Conservation (phyloP, 2,113 vertebrate genomes). For the Zapornia atra region DNA sequence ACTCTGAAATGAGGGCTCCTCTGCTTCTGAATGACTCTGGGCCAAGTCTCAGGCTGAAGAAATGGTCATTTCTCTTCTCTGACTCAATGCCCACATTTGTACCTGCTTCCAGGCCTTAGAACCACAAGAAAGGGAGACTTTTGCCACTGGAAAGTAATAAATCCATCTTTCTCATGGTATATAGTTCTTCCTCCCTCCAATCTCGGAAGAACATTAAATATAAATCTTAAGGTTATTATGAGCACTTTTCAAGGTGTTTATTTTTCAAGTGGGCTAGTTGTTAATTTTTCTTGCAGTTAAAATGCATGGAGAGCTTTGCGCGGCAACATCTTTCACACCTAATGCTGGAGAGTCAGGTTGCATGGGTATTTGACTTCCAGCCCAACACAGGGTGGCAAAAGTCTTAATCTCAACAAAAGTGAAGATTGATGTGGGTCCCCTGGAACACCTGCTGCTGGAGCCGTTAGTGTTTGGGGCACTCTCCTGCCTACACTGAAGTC, state of each 20-base stretch:
- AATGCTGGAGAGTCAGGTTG: slow-evolving; percentile 11
- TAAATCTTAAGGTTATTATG: neutral
- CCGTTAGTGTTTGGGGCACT: neutral
- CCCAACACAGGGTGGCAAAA: slow-evolving; percentile 42
- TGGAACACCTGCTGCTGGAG: slow-evolving; percentile 38
- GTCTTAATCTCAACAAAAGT: slow-evolving; percentile 22
- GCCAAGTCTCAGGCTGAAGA: neutral
- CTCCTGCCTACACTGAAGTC: neutral
- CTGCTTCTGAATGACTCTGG: neutral
- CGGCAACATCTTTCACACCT: slow-evolving; percentile 37
- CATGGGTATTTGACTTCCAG: neutral
- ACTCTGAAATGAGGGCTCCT: neutral
- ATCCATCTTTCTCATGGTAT: neutral
- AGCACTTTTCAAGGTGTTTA: neutral
- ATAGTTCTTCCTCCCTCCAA: neutral
- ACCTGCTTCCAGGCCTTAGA: neutral
- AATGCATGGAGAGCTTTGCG: neutral
- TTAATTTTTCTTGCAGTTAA: neutral
- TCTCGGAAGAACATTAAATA: neutral
- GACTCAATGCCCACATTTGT: neutral
- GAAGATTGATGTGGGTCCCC: slow-evolving; percentile 54
- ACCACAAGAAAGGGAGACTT: neutral
- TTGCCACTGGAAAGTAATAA: neutral
- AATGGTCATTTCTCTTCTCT: neutral
- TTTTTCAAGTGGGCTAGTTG: neutral